A percentile compares a stretch with the other conserved stretches of the same genome.
phyloP scores from a whole-genome alignment of 92 coral and sea anemone species.

The Diadumene lineata region DNA sequence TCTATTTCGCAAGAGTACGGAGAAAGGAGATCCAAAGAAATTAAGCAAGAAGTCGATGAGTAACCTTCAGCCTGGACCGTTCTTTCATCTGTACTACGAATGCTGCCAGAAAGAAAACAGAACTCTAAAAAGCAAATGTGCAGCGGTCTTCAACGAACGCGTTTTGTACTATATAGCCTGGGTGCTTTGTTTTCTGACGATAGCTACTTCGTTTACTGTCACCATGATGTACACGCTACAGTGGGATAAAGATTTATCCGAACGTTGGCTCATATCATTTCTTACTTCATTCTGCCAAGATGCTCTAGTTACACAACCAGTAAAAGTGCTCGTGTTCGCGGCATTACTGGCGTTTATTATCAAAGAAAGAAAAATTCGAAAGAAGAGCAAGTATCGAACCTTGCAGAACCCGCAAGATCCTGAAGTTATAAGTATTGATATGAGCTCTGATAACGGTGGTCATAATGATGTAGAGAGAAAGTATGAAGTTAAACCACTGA shows the following conservation, averaged over 20 bases:
- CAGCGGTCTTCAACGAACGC: constrained; percentile 13
- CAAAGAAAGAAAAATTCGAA: constrained; percentile 51
- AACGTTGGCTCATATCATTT: constrained; percentile 82
- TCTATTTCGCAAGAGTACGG: constrained; percentile 68
- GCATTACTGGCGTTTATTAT: constrained; percentile 58
- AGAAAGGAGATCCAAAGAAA: constrained; percentile 15
- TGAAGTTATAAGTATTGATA: constrained; percentile 8
- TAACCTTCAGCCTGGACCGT: constrained; percentile 27
- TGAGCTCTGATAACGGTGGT: background rate
- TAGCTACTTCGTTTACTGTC: constrained; percentile 49
- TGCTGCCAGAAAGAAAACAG: constrained; percentile 21
- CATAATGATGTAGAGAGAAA: background rate
- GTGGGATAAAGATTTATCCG: constrained; percentile 86
- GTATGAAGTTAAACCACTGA: constrained; percentile 34
- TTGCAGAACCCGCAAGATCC: constrained; percentile 19
- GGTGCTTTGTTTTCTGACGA: constrained; percentile 55
- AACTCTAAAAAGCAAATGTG: constrained; percentile 1
- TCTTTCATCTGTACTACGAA: constrained; percentile 29
- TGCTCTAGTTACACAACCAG: constrained; percentile 77
- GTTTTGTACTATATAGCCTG: constrained; percentile 59
- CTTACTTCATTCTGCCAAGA: constrained; percentile 82
- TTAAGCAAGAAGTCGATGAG: background rate
- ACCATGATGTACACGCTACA: constrained; percentile 73
- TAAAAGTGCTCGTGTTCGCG: constrained; percentile 64
- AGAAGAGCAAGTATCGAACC: constrained; percentile 27